Base-by-base conservation (phyloP, 1,140 invertebrate genomes). In the Halictus rubicundus region DNA sequence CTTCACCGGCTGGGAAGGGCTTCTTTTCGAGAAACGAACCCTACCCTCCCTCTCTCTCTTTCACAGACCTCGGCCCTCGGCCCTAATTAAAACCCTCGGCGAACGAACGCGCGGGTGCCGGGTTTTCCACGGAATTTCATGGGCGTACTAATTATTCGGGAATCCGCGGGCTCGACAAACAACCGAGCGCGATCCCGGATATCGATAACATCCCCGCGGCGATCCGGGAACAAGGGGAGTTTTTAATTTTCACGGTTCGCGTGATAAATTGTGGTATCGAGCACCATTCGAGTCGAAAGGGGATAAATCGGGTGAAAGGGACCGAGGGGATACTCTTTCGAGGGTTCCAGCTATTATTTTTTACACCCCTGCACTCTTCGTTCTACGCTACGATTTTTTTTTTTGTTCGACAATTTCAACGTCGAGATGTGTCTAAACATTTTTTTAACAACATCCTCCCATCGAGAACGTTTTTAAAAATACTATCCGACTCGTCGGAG, bases 81-180 rank as follows among this genome's bases (percentile, higher is more conserved):
- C 21, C 37, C 73, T 75, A 75, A 75, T 75, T 75, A 75, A 75
- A 75, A 68, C 23, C 42, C 12, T 57, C 12, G 10, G 42, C 21
- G 7, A 25, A 64, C 59, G 71, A 27, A 16, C 42, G 37, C 37
- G 46, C 32, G 39, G 10, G 10, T 14, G 12, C 49, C 54, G 63
- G 73, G 32, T 75, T 68, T 75, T 42, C 73, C 49, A 75, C 37
- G 63, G 63, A 57, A 59, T 75, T 75, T 39, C 73, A 23, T 21
- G 23, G 46, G 23, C 27, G 73, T 68, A 57, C 73, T 66, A 75
- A 75, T 75, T 75, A 75, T 52, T 52, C 49, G 49, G 16, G 49
- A 52, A 6, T 52, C 14, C 49, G 42, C 42, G 42, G 42, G 19
- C 19, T 21, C 49, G 16, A 16, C 49, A 19, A 21, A 52, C 49